Base-by-base conservation (phyloP, 2,888 invertebrate genomes). In the Clepsis dumicolana region DNA sequence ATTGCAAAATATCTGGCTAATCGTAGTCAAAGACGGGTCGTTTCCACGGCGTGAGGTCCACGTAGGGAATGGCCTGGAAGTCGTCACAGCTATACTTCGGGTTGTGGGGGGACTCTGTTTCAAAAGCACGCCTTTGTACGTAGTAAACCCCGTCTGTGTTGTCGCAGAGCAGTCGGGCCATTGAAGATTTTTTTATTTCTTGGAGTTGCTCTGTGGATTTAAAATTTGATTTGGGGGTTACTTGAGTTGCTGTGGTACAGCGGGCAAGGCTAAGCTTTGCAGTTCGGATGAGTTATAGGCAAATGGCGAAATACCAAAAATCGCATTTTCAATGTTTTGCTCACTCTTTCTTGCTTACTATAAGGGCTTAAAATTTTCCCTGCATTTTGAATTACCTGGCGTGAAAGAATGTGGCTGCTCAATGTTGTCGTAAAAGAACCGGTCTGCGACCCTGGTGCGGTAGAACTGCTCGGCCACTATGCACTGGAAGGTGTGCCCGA, bases 401-500 rank as follows among this genome's bases (percentile, higher is more conserved):
- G 95, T 95, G 79, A 97, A 97, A 14, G 95, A 96, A 73, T 94
- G 90, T 8, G 94, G 86, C 79, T 95, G 94, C 75, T 96, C 94
- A 0, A 95, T 94, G 76, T 95, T 95, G 81, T 97, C 97, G 79
- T 96, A 98, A 94, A 97, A 98, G 89, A 95, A 98, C 68, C 98
- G 94, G 88, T 98, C 98, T 0, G 97, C 98, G 1, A 95, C 96
- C 79, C 98, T 95, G 4, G 98, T 96, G 76, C 97, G 94, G 83
- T 96, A 96, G 91, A 98, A 98, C 90, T 98, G 98, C 83, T 97
- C 97, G 0, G 96, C 96, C 14, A 98, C 92, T 71, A 98, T 96
- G 83, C 98, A 98, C 68, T 97, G 95, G 92, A 98, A 98, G 0
- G 98, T 98, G 61, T 98, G 98, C 0, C 98, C 98, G 0, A 97